phyloP scores from a whole-genome alignment of 2,888 invertebrate genomes.

The Acanthoscelides obtectus region DNA sequence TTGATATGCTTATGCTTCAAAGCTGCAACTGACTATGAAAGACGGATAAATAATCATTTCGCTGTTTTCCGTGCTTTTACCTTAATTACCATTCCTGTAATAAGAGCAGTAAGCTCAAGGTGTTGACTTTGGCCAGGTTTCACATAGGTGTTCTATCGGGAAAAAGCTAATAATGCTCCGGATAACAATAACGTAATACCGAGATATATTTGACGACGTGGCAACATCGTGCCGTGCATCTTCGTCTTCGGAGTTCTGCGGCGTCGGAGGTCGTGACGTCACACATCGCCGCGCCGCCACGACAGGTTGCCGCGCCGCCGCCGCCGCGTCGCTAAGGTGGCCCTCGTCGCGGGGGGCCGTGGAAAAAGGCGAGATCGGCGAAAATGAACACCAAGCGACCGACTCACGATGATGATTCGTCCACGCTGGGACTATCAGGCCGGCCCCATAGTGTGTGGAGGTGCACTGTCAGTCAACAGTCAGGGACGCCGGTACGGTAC shows the following conservation, averaged over 20 bases:
- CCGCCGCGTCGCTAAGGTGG: not conserved
- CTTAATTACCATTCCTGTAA: too few species aligned
- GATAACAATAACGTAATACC: too few species aligned
- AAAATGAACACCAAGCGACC: not conserved
- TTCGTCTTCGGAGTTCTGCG: too few species aligned
- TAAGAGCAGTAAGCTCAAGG: too few species aligned
- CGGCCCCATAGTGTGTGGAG: not conserved
- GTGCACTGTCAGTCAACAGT: not conserved
- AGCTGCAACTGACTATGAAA: too few species aligned
- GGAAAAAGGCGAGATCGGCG: not conserved
- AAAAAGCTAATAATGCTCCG: too few species aligned
- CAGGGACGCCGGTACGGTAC: not conserved
- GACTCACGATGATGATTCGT: not conserved
- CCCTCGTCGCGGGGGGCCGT: not conserved
- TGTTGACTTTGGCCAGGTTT: too few species aligned
- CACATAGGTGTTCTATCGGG: too few species aligned
- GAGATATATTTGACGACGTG: not conserved
- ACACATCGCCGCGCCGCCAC: not conserved
- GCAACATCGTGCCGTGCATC: not conserved
- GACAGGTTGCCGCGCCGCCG: not conserved
- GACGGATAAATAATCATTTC: too few species aligned
- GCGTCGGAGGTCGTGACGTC: not conserved
- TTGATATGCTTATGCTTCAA: too few species aligned
- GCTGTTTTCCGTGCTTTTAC: too few species aligned
- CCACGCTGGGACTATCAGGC: not conserved